Conservation (phyloP, 2,888 invertebrate genomes). For the Tortrix viridana region DNA sequence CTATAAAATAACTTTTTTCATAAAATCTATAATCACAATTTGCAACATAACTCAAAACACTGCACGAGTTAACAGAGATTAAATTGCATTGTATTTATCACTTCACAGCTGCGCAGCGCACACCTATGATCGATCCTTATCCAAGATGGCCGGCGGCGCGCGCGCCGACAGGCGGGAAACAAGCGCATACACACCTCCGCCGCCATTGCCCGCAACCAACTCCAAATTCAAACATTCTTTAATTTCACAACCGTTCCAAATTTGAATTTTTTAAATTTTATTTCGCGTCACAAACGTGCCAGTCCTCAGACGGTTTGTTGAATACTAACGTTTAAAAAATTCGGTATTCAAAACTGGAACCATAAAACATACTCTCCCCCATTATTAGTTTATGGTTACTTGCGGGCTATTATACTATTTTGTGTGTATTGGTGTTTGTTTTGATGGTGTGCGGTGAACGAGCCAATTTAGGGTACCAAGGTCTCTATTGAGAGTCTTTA, state of each 20-base stretch:
- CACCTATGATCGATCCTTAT: conserved; percentile 80
- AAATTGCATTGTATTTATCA: conserved; percentile 64
- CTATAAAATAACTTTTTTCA: background rate
- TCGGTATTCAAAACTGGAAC: conserved; percentile 79
- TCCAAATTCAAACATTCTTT: conserved; percentile 55
- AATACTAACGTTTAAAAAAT: conserved; percentile 78
- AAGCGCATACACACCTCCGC: conserved; percentile 73
- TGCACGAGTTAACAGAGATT: conserved; percentile 55
- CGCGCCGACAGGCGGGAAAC: conserved; percentile 71
- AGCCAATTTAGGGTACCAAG: conserved; percentile 70
- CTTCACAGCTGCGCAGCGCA: conserved; percentile 72
- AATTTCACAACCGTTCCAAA: conserved; percentile 36
- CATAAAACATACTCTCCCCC: conserved; percentile 83
- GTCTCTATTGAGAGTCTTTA: conserved; percentile 53
- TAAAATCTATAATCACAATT: conserved; percentile 27
- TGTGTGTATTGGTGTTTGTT: conserved; percentile 78
- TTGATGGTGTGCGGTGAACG: conserved; percentile 76
- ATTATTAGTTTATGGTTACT: conserved; percentile 83
- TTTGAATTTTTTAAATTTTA: conserved; percentile 26
- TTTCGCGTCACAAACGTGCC: conserved; percentile 62
- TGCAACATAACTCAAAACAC: conserved; percentile 58
- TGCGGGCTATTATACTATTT: conserved; percentile 78
- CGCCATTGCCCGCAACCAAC: conserved; percentile 59
- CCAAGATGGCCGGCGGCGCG: conserved; percentile 80
- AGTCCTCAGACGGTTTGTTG: conserved; percentile 65